Percentiles rank a stretch among this genome's conserved stretches.
These are phyloP conservation scores for Elephantulus edwardii DNA, from an alignment of 2,113 vertebrate species.

Conservation along the genomic window DNA sequence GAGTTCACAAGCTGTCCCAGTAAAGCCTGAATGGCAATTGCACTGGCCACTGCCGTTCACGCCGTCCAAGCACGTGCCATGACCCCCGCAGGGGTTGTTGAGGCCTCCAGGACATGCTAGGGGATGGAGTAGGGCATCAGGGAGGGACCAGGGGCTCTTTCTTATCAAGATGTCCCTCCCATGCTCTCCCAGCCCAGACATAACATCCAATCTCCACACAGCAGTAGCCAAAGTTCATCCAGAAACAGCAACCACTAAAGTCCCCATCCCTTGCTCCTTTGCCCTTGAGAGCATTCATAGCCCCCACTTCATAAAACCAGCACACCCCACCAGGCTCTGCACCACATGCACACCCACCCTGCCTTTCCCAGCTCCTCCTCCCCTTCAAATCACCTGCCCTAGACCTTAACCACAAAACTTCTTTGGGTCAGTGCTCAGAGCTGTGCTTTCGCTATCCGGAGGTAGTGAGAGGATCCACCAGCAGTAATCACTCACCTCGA, in stretches of 20 bases:
- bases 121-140: fast-evolving
- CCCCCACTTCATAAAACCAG: not conserved
- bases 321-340: too few relatives aligned
- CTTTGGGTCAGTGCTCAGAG: not conserved
- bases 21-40: conserved; percentile 86
- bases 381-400: not conserved
- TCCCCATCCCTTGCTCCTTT: too few relatives aligned
- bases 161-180: not conserved
- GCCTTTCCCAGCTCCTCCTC: not conserved
- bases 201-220: not conserved
- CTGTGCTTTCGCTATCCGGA: not conserved
- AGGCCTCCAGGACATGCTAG: conserved; percentile 89
- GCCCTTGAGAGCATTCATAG: too few relatives aligned
- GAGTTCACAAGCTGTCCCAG: conserved; percentile 89
- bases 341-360: not conserved
- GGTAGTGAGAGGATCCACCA: not conserved
- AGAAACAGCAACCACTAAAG: not conserved
- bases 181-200: not conserved
- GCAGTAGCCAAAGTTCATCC: not conserved
- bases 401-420: not conserved
- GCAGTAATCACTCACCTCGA: conserved; percentile 82
- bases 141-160: not conserved
- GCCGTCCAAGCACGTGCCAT: conserved; percentile 88
- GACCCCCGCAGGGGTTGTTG: conserved; percentile 86
- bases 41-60: conserved; percentile 86